These are phyloP conservation scores for Ethmia dodecea DNA, from an alignment of 2,888 invertebrate genomes.

Conservation along the genomic window DNA sequence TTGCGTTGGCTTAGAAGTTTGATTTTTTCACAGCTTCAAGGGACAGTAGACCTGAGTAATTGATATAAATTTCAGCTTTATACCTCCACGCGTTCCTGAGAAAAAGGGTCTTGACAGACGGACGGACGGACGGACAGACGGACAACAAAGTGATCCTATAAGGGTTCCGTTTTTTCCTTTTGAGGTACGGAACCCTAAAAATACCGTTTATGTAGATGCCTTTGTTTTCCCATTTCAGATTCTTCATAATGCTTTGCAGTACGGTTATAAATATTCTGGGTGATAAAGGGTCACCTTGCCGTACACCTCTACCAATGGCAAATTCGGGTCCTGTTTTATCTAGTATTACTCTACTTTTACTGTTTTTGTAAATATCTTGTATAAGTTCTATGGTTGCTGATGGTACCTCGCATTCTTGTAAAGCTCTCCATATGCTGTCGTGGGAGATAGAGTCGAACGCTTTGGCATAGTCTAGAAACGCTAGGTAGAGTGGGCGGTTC, in stretches of 20 bases:
- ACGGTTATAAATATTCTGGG: constrained; percentile 6
- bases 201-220: background rate
- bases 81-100: too few relatives aligned
- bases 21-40: too few relatives aligned
- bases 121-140: too few relatives aligned
- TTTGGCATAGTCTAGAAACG: background rate
- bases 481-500: constrained; percentile 8
- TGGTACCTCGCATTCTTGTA: constrained; percentile 9
- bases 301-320: constrained; percentile 8
- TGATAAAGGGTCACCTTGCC: constrained; percentile 7
- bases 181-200: too few relatives aligned
- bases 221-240: background rate
- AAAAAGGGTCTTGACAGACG: too few relatives aligned
- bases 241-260: background rate
- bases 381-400: constrained; percentile 10
- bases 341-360: constrained; percentile 13
- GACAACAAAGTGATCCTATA: too few relatives aligned
- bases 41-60: too few relatives aligned
- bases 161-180: too few relatives aligned
- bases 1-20: too few relatives aligned
- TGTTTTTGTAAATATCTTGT: constrained; percentile 14
- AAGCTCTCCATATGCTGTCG: constrained; percentile 12
- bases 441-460: constrained; percentile 14
- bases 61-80: too few relatives aligned
- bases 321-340: constrained; percentile 8